Evolutionary conservation across 2,113 vertebrate species (phyloP).

Genomic region (Empidonax alnorum): DNA sequence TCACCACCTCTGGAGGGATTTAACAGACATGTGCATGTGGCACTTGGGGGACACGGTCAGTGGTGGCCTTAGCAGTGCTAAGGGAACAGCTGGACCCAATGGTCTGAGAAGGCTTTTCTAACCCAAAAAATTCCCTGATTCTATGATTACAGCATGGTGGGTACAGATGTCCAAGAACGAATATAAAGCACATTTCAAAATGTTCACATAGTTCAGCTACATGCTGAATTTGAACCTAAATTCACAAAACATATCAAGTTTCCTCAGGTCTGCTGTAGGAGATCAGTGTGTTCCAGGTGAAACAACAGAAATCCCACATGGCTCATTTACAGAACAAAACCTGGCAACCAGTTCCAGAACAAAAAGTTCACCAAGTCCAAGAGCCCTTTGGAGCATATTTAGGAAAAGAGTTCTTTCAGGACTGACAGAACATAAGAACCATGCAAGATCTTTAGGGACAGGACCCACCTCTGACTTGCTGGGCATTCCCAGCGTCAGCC

Average conservation of each 20-base stretch:
- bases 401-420: neutral
- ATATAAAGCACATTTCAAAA: neutral
- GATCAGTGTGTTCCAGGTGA: neutral
- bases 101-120: neutral
- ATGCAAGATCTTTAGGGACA: neutral
- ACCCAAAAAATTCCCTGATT: neutral
- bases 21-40: neutral
- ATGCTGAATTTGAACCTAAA: neutral
- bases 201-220: neutral
- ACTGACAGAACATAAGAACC: neutral
- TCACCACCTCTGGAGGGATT: neutral
- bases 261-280: neutral
- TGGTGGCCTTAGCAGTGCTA: neutral
- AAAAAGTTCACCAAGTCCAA: neutral
- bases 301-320: neutral
- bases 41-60: neutral
- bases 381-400: neutral
- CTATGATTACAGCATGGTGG: rapidly evolving
- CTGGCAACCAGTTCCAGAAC: neutral
- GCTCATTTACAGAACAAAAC: neutral
- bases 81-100: neutral
- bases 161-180: neutral
- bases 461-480: neutral
- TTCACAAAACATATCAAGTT: neutral
- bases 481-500: neutral